phyloP scores from a whole-genome alignment of 1,140 invertebrate species.

The Rhynchophorus ferrugineus region DNA sequence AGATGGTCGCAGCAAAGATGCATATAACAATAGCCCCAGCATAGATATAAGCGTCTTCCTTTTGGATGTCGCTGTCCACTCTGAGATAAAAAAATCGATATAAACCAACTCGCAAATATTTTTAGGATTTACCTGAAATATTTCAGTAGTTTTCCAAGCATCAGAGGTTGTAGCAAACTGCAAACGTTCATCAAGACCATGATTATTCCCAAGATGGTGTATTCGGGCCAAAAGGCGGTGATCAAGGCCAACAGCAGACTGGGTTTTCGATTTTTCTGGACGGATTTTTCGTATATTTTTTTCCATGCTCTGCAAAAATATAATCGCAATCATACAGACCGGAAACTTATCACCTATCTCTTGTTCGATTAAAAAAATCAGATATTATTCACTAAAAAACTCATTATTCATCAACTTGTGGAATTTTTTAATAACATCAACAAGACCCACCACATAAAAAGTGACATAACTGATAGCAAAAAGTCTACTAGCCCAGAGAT shows the following conservation, averaged over 20 bases:
- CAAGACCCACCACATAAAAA: no score
- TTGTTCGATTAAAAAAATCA: not conserved
- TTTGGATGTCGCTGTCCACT: constrained; percentile 1
- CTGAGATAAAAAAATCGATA: constrained; percentile 2
- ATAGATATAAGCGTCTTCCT: constrained; percentile 48
- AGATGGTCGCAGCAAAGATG: constrained; percentile 45
- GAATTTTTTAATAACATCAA: no score
- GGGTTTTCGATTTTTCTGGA: constrained; percentile 30
- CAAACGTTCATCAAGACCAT: constrained; percentile 32
- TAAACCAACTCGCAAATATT: no score
- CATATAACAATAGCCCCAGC: constrained; percentile 51
- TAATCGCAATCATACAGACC: not conserved
- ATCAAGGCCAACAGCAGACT: constrained; percentile 40
- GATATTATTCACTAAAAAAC: not conserved
- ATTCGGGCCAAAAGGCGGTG: constrained; percentile 41
- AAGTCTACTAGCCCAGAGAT: no score
- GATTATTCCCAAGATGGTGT: constrained; percentile 33
- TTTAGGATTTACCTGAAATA: constrained; percentile 48
- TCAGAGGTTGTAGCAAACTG: constrained; percentile 42
- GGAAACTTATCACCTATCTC: not conserved
- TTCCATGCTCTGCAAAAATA: constrained; percentile 38
- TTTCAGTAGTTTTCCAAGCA: constrained; percentile 47
- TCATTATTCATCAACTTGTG: no score
- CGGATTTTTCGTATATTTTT: constrained; percentile 37
- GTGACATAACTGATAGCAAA: no score